These are phyloP conservation scores for Murina feae DNA, from an alignment of 2,113 vertebrate species.

Conservation along the genomic window DNA sequence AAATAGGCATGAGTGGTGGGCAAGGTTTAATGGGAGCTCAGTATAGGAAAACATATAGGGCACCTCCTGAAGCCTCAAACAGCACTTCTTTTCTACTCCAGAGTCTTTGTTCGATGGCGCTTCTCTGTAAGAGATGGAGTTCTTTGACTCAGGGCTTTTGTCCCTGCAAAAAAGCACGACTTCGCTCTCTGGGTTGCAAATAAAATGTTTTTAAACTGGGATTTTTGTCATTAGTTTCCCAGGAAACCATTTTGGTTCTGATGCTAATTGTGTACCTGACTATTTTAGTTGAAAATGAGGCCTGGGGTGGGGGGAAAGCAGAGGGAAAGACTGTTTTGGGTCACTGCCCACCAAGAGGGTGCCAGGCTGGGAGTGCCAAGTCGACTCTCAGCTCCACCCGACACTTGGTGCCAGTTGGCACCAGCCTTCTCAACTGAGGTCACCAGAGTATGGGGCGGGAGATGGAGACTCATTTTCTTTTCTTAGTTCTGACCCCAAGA, in stretches of 20 bases:
- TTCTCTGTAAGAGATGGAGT: constrained; percentile 14
- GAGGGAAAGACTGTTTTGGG: constrained; percentile 29
- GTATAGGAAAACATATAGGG: constrained; percentile 12
- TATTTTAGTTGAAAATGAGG: constrained; percentile 50
- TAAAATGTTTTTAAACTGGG: constrained; percentile 59
- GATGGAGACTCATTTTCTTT: constrained; percentile 34
- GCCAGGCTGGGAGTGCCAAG: constrained; percentile 49
- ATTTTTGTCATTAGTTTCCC: constrained; percentile 68
- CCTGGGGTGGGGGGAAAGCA: neutral
- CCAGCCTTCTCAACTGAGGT: constrained; percentile 37
- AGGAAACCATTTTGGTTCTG: constrained; percentile 64
- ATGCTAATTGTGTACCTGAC: constrained; percentile 66
- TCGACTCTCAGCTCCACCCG: neutral
- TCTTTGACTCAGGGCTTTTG: constrained; percentile 40
- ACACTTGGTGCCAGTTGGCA: constrained; percentile 45
- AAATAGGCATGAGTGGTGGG: neutral
- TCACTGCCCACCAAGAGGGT: constrained; percentile 35
- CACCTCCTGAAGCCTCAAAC: neutral
- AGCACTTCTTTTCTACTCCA: constrained; percentile 12
- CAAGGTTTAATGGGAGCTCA: neutral
- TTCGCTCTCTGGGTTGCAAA: constrained; percentile 60
- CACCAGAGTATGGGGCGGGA: constrained; percentile 2
- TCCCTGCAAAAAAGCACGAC: constrained; percentile 53
- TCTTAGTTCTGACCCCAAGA: constrained; percentile 49
- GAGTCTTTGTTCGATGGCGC: constrained; percentile 22